A percentile compares a stretch with the other conserved stretches of the same genome.
Conservation (phyloP, 2,888 invertebrate species). For the Podotricha telesiphe region DNA sequence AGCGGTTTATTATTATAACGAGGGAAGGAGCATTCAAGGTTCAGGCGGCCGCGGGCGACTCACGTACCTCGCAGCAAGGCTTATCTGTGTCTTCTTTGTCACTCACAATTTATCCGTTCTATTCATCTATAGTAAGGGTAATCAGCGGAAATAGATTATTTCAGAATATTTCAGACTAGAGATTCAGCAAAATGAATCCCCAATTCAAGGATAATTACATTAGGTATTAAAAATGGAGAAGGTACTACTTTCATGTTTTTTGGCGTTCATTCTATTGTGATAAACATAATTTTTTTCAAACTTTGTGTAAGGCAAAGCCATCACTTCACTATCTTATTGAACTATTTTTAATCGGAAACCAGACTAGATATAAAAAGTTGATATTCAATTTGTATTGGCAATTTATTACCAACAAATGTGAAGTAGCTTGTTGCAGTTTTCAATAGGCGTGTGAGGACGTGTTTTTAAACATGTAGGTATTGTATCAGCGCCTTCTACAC, state of each 20-base stretch:
- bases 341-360: not conserved
- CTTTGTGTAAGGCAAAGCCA: not conserved
- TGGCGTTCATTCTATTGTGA: not conserved
- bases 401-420: constrained; percentile 28
- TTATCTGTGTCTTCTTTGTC: constrained; percentile 73
- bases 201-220: not conserved
- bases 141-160: constrained; percentile 52
- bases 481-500: constrained; percentile 39
- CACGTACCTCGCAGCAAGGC: constrained; percentile 71
- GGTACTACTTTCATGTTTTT: not conserved
- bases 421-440: constrained; percentile 37
- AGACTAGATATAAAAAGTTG: constrained; percentile 1
- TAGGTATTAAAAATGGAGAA: not conserved
- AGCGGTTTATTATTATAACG: constrained; percentile 77
- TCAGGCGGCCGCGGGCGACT: constrained; percentile 66
- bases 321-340: not conserved
- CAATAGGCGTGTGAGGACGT: constrained; percentile 44
- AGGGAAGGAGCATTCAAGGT: constrained; percentile 80
- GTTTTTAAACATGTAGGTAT: constrained; percentile 46
- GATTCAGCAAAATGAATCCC: not conserved
- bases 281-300: not conserved
- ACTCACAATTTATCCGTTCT: constrained; percentile 57
- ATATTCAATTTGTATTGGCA: constrained; percentile 25
- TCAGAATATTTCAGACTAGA: too few species aligned
- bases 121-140: constrained; percentile 51